These are phyloP conservation scores for Heteromyza rotundicornis DNA, from an alignment of 2,888 invertebrate species.

Conservation along the genomic window DNA sequence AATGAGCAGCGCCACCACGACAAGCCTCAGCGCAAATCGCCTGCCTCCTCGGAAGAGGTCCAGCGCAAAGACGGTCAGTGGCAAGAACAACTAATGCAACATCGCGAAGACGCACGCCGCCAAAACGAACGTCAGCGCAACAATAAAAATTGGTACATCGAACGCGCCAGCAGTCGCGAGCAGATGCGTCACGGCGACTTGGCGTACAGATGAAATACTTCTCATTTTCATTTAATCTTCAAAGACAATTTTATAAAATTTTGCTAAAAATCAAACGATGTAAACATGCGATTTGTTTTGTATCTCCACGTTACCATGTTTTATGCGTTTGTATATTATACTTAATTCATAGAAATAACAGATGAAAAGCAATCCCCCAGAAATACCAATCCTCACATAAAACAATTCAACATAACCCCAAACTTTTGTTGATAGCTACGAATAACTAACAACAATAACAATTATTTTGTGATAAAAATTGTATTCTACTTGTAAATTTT, in stretches of 20 bases:
- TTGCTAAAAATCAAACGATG: too few relatives aligned
- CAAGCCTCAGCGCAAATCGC: conserved; percentile 2
- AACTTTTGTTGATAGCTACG: background rate
- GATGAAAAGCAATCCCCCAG: too few relatives aligned
- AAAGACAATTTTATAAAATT: too few relatives aligned
- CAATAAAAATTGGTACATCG: conserved; percentile 55
- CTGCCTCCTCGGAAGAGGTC: conserved; percentile 4
- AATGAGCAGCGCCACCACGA: conserved; percentile 26
- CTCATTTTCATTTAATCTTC: too few relatives aligned
- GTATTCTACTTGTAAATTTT: background rate
- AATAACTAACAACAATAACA: background rate
- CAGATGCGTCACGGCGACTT: too few relatives aligned
- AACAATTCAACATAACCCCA: too few relatives aligned
- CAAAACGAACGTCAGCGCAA: conserved; percentile 43
- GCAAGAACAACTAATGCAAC: conserved; percentile 55
- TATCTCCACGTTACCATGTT: too few relatives aligned
- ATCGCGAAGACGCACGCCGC: conserved; percentile 49
- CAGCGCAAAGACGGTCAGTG: conserved; percentile 44
- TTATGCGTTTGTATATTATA: too few relatives aligned
- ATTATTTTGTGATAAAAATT: background rate
- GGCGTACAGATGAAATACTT: too few relatives aligned
- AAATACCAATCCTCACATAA: too few relatives aligned
- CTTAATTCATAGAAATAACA: too few relatives aligned
- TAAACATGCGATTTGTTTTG: too few relatives aligned
- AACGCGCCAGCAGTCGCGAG: conserved; percentile 54